These are phyloP conservation scores for Brachypteracias leptosomus DNA, from an alignment of 2,113 vertebrate species.

Conservation along the genomic window DNA sequence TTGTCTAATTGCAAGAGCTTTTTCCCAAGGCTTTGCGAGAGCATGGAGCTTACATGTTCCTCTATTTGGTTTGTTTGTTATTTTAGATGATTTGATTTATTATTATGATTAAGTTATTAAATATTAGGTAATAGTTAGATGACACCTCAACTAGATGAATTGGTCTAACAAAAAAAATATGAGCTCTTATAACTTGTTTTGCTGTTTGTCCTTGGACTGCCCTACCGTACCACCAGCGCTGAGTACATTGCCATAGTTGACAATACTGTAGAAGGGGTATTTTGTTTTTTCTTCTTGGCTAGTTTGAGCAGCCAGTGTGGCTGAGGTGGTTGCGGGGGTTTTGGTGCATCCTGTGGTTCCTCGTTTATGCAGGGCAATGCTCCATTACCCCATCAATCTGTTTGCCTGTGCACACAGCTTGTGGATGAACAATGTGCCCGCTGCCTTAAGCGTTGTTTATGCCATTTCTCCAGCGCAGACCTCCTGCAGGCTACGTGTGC, in stretches of 20 bases:
- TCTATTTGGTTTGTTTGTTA: background rate
- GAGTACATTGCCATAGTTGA: background rate
- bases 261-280: background rate
- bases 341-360: background rate
- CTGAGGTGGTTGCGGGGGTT: fast-evolving
- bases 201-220: background rate
- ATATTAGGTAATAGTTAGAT: background rate
- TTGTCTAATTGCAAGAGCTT: background rate
- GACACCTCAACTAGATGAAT: background rate
- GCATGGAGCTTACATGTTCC: fast-evolving
- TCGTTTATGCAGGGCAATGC: background rate
- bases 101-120: background rate
- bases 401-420: background rate
- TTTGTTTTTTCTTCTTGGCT: background rate
- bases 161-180: background rate
- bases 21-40: background rate
- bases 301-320: background rate
- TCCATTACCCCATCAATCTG: background rate
- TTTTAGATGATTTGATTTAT: background rate
- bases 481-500: background rate
- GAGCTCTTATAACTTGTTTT: background rate
- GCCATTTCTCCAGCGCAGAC: fast-evolving
- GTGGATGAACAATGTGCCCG: background rate
- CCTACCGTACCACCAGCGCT: too few species aligned
- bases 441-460: background rate